Base-by-base conservation (phyloP, 2,888 invertebrate species). In the Coenonympha arcania region DNA sequence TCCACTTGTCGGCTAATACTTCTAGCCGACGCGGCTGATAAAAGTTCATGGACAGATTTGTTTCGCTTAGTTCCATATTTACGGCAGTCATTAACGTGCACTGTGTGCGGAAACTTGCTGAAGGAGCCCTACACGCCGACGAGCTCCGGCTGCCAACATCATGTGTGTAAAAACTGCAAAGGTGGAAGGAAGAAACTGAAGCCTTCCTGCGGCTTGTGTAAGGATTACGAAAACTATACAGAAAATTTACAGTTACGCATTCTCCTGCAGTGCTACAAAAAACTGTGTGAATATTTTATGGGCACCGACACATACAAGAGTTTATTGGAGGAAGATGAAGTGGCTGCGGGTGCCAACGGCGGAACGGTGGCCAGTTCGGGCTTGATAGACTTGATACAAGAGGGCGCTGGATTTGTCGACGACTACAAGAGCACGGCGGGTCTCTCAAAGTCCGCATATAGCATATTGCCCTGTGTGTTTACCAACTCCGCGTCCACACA, bases 41-140 rank as follows among this genome's bases (percentile, higher is more conserved):
- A 91, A 60, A 90, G 90, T 69, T 89, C 91, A 49, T 93, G 94
- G 91, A 89, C 90, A 46, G 95, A 95, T 81, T 88, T 96, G 63
- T 93, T 93, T 79, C 89, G 93, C 63, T 89, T 94, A 66, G 89
- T 96, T 62, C 94, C 95, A 4, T 93, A 93, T 81, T 88, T 96
- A 69, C 89, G 95, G 51, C 94, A 95, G 75, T 92, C 94, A 57
- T 87, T 97, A 64, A 93, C 94, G 61, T 97, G 97, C 82, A 94
- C 93, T 49, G 95, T 96, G 48, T 97, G 97, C 78, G 92, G 93
- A 55, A 91, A 93, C 71, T 87, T 96, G 59, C 79, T 96, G 49
- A 91, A 91, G 60, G 92, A 94, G 69, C 96, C 96, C 4, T 91
- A 91, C 69, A 91, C 93, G 26, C 94, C 95, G 11, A 89, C 89